Evolutionary conservation across 2,113 vertebrate genomes (phyloP), one percentile per base, ranked within the genome.

Genomic region (Tamias sibiricus): DNA sequence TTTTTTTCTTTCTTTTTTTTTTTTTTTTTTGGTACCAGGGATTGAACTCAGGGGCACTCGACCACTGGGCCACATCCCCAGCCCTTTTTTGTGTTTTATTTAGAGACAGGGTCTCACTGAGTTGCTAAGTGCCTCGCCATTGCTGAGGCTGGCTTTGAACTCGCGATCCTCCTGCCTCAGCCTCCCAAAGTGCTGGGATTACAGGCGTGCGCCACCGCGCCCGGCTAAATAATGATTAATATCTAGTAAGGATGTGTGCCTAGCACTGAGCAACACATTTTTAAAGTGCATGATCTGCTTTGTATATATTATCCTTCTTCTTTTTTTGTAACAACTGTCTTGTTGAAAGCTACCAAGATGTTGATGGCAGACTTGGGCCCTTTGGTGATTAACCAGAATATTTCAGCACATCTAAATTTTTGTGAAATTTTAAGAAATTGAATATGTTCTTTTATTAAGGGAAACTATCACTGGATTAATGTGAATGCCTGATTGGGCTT

Each of bases 381-480:
- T 40, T 75, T 87, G 66, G 16, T 54, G 7, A 90, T 88, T 64
- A 76, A 71, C 8, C 8, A 81, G 49, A 79, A 84, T 64, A 44
- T 90, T 81, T 89, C 8, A 90, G 90, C 1, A 0, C 0, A 71
- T 57, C 19, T 57, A 83, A 80, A 74, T 76, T 52, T 87, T 72
- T 54, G 69, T 47, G 24, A 7, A 83, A 83, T 52, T 91, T 91
- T 93, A 10, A 74, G n/a, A 91, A 85, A 81, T 76, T 71, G 13
- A 79, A 69, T 66, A 35, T 14, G n/a, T 66, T n/a, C 1, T 74
- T 96, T 94, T 87, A 89, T 83, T 97, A 89, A 95, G 22, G 2
- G 4, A 87, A 82, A 68, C 0, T 77, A 57, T 71, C 35, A n/a
- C 26, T 94, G n/a, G 17, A 62, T 82, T 93, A 75, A 76, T 84